Evolutionary conservation across 2,113 vertebrate species (phyloP).

Genomic region (Odocoileus hemionus): DNA sequence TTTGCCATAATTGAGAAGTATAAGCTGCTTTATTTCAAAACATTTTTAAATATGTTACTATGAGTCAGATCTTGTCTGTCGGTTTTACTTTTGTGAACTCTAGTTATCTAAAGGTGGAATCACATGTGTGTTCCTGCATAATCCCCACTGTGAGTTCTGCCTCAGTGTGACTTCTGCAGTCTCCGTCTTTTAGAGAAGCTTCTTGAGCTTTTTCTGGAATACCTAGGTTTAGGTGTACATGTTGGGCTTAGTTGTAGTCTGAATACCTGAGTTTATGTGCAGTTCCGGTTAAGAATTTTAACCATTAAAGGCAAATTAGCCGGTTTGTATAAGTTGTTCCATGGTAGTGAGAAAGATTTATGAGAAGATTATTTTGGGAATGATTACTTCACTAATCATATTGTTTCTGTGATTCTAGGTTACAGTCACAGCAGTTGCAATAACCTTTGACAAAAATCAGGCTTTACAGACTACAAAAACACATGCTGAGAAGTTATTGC

Average conservation of each 20-base stretch:
- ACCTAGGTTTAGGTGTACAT: neutral
- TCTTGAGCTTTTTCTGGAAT: neutral
- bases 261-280: neutral
- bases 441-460: slow-evolving; percentile 95
- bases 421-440: slow-evolving; percentile 96
- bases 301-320: neutral
- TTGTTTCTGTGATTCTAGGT: slow-evolving; percentile 83
- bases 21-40: neutral
- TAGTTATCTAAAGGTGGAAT: neutral
- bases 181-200: neutral
- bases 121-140: neutral
- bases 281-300: neutral
- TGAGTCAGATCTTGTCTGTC: neutral
- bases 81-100: neutral
- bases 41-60: neutral
- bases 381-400: neutral
- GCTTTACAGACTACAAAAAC: slow-evolving; percentile 83
- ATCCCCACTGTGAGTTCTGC: neutral
- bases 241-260: neutral
- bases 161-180: neutral
- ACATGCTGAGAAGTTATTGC: slow-evolving; percentile 83
- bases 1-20: neutral
- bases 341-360: neutral
- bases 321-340: neutral
- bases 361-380: neutral